Conservation (phyloP, 2,888 invertebrate species). For the Byasa hedistus region DNA sequence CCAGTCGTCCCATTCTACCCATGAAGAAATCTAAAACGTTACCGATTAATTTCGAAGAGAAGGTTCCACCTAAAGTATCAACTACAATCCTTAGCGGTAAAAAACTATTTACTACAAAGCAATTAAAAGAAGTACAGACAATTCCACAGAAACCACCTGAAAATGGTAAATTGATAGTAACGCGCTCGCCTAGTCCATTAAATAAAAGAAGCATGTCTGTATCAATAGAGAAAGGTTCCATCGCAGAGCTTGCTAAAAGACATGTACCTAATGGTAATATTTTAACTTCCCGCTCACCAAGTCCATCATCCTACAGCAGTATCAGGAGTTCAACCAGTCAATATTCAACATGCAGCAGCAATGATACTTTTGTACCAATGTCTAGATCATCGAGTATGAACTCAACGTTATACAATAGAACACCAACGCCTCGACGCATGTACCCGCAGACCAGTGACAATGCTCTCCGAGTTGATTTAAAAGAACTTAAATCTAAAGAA, state of each 20-base stretch:
- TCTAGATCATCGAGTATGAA: slow-evolving; percentile 69
- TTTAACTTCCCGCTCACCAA: slow-evolving; percentile 78
- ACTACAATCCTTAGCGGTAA: slow-evolving; percentile 59
- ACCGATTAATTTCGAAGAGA: slow-evolving; percentile 70
- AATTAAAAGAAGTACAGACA: slow-evolving; percentile 69
- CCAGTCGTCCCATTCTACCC: slow-evolving; percentile 62
- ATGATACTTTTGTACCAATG: slow-evolving; percentile 65
- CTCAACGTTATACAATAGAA: slow-evolving; percentile 62
- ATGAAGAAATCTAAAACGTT: slow-evolving; percentile 72
- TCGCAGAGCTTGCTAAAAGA: slow-evolving; percentile 70
- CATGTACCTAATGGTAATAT: slow-evolving; percentile 58
- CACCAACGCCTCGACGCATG: slow-evolving; percentile 82
- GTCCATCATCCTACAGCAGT: slow-evolving; percentile 72
- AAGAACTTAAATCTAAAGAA: slow-evolving; percentile 83
- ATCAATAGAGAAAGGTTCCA: slow-evolving; percentile 73
- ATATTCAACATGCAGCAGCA: slow-evolving; percentile 74
- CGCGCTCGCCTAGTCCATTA: slow-evolving; percentile 64
- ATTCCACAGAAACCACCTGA: slow-evolving; percentile 51
- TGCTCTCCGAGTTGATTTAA: slow-evolving; percentile 72
- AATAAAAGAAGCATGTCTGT: slow-evolving; percentile 65
- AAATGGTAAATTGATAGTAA: slow-evolving; percentile 54
- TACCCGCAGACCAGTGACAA: slow-evolving; percentile 82
- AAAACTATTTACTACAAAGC: slow-evolving; percentile 66
- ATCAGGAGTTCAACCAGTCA: slow-evolving; percentile 66
- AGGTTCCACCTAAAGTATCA: slow-evolving; percentile 56